These are phyloP conservation scores for Stichopus chloronotus DNA, from an alignment of 35 echinoderm and acorn worm species.

Conservation along the genomic window DNA sequence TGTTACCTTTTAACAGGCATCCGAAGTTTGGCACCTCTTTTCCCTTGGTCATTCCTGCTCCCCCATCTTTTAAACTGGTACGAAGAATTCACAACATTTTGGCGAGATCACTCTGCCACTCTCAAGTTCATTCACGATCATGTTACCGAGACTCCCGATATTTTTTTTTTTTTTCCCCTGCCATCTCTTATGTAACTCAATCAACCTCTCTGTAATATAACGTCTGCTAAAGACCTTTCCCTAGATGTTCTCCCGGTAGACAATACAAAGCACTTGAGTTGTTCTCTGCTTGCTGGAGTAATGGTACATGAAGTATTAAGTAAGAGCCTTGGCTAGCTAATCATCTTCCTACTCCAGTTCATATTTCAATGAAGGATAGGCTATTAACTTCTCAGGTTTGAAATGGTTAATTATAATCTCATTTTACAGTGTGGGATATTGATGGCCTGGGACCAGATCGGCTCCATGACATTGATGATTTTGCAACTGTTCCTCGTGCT, in stretches of 20 bases:
- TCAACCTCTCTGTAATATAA: background rate
- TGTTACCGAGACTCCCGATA: background rate
- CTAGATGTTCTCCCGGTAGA: conserved; percentile 22
- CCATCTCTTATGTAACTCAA: conserved; percentile 33
- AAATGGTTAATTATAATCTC: conserved; percentile 46
- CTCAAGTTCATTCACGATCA: background rate
- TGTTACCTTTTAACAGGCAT: too few species aligned
- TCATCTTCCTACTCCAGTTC: conserved; percentile 22
- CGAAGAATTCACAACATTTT: background rate
- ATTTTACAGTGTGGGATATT: background rate
- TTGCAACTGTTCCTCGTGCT: background rate
- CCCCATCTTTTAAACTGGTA: background rate
- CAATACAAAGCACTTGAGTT: conserved; percentile 5
- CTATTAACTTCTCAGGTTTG: conserved; percentile 37
- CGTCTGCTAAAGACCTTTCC: conserved; percentile 29
- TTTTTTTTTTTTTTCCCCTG: background rate
- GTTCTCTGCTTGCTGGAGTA: conserved; percentile 17
- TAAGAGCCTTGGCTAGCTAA: conserved; percentile 21
- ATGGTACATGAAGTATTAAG: conserved; percentile 14
- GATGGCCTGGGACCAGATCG: background rate
- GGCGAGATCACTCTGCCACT: background rate
- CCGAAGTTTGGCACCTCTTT: background rate
- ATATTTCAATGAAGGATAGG: conserved; percentile 22
- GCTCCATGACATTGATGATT: background rate
- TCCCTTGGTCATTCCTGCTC: background rate